Evolutionary conservation across 1,140 invertebrate species (phyloP).

Genomic region (Sminthurinus signatus): DNA sequence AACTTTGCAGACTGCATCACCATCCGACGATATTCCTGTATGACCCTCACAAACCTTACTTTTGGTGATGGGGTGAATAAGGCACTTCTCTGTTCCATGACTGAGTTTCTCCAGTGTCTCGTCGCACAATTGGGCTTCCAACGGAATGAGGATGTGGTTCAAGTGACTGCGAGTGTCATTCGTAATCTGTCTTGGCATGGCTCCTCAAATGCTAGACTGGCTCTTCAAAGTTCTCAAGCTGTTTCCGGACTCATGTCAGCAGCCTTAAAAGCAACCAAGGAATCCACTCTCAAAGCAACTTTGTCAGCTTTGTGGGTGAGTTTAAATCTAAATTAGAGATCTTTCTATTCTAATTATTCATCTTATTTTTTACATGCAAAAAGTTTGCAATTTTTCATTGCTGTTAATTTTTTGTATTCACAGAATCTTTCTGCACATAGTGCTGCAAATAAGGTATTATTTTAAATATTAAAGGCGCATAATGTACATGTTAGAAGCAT

Average conservation of each 20-base stretch:
- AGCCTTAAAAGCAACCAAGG: conserved; percentile 80
- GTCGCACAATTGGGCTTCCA: conserved; percentile 79
- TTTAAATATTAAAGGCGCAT: too few relatives aligned
- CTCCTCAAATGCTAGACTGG: conserved; percentile 81
- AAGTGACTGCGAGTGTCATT: conserved; percentile 54
- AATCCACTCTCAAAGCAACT: conserved; percentile 68
- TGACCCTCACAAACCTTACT: conserved; percentile 93
- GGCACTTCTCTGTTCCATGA: conserved; percentile 82
- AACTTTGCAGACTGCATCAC: conserved; percentile 71
- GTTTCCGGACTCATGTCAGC: conserved; percentile 76
- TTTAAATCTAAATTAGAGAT: too few relatives aligned
- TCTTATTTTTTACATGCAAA: too few relatives aligned
- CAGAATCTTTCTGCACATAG: too few relatives aligned
- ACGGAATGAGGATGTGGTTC: conserved; percentile 83
- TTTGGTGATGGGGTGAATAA: conserved; percentile 90
- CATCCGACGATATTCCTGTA: conserved; percentile 83
- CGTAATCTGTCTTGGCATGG: conserved; percentile 95
- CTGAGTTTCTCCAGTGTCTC: conserved; percentile 76
- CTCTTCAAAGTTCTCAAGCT: conserved; percentile 79
- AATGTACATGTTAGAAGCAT: too few relatives aligned
- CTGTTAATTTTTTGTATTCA: too few relatives aligned
- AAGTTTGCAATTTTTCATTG: too few relatives aligned
- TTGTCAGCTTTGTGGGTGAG: conserved; percentile 92
- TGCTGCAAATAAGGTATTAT: too few relatives aligned
- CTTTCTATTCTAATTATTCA: too few relatives aligned